phyloP scores from a whole-genome alignment of 37 sponge, comb jelly and placozoan species.

The Agelas oroides region DNA sequence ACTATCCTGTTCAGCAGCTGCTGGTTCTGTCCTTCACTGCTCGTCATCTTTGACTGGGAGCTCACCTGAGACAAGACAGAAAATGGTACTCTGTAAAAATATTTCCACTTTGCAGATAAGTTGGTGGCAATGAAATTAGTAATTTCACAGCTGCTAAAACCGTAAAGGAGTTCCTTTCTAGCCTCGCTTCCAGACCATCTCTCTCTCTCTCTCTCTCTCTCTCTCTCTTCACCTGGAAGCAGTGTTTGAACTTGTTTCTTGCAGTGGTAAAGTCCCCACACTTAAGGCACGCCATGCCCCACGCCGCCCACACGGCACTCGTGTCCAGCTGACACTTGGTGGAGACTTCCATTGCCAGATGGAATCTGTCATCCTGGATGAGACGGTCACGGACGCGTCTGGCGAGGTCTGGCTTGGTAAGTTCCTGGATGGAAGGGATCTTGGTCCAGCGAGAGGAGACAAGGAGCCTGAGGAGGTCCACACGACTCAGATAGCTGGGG shows the following conservation, averaged over 20 bases:
- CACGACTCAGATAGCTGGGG: slow-evolving; percentile 83
- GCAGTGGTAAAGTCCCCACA: slow-evolving; percentile 87
- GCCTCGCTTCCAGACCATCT: too few species aligned
- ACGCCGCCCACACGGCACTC: slow-evolving; percentile 78
- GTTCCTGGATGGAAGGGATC: slow-evolving; percentile 86
- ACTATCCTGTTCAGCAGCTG: slow-evolving; percentile 59
- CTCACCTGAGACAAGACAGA: slow-evolving; percentile 33
- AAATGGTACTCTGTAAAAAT: too few species aligned
- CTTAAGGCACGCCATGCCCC: slow-evolving; percentile 93
- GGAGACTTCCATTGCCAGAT: slow-evolving; percentile 91
- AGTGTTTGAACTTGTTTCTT: slow-evolving; percentile 86
- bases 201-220: slow-evolving; percentile 13
- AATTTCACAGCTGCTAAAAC: too few species aligned
- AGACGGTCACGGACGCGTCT: slow-evolving; percentile 84
- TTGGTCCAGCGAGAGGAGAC: slow-evolving; percentile 65
- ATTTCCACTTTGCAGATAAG: too few species aligned
- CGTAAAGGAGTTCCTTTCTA: too few species aligned
- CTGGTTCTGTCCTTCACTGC: slow-evolving; percentile 41
- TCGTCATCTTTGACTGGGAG: slow-evolving; percentile 41
- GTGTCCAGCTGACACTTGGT: slow-evolving; percentile 95
- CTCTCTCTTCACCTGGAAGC: slow-evolving; percentile 76
- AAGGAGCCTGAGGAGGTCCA: slow-evolving; percentile 74
- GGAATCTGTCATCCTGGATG: slow-evolving; percentile 81
- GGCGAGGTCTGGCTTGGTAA: slow-evolving; percentile 77
- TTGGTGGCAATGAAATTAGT: too few species aligned